phyloP scores from a whole-genome alignment of 2,797 vertebrate species.

The Lutjanus campechanus region DNA sequence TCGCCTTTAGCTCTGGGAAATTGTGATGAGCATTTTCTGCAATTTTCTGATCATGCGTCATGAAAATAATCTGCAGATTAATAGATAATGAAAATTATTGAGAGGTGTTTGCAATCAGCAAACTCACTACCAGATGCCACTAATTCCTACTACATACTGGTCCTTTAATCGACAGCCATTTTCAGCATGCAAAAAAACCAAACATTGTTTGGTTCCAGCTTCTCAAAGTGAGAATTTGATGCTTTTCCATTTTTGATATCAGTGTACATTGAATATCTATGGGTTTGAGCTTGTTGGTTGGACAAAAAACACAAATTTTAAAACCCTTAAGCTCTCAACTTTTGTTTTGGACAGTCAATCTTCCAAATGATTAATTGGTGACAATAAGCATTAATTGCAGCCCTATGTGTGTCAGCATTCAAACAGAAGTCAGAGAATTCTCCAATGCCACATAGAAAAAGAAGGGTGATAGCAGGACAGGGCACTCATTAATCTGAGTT shows the following conservation, averaged over 20 bases:
- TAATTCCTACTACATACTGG: too few relatives aligned
- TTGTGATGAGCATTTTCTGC: too few relatives aligned
- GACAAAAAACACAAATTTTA: not conserved
- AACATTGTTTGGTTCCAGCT: not conserved
- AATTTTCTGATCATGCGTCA: too few relatives aligned
- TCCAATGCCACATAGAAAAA: not conserved
- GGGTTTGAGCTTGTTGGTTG: not conserved
- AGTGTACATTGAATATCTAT: not conserved
- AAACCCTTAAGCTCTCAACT: not conserved
- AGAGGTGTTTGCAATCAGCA: too few relatives aligned
- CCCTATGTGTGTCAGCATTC: not conserved
- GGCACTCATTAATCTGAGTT: conserved; percentile 15
- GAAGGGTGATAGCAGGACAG: not conserved
- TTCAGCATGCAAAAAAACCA: too few relatives aligned
- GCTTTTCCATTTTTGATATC: not conserved
- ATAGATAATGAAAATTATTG: too few relatives aligned
- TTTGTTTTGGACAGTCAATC: not conserved
- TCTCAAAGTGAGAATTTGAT: not conserved
- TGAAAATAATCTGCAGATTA: too few relatives aligned
- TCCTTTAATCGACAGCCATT: too few relatives aligned
- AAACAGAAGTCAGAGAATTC: not conserved
- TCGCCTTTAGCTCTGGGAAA: too few relatives aligned
- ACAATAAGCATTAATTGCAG: not conserved
- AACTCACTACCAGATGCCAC: too few relatives aligned
- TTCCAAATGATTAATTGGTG: not conserved